These are phyloP conservation scores for Macaria notata DNA, from an alignment of 2,888 invertebrate genomes.

Conservation along the genomic window DNA sequence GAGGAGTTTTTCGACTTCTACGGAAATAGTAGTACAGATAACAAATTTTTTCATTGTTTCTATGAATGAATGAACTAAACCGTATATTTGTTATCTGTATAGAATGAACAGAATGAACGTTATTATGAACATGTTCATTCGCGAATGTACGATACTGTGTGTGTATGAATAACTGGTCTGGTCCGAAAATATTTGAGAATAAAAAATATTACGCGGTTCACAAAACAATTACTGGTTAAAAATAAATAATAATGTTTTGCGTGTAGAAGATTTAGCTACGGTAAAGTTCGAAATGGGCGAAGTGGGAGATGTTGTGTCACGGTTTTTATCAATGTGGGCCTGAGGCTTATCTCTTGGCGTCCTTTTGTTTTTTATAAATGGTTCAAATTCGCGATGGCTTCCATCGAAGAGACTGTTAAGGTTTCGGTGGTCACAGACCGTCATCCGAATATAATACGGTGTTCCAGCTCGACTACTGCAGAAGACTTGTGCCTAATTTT, in stretches of 20 bases:
- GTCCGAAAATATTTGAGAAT: too few relatives aligned
- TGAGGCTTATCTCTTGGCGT: slow-evolving; percentile 56
- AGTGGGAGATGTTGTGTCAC: slow-evolving; percentile 36
- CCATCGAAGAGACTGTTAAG: slow-evolving; percentile 67
- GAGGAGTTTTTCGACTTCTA: too few relatives aligned
- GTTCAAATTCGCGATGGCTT: slow-evolving; percentile 71
- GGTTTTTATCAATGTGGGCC: slow-evolving; percentile 48
- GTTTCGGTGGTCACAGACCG: slow-evolving; percentile 71
- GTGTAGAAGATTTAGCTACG: slow-evolving; percentile 5
- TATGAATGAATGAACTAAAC: too few relatives aligned
- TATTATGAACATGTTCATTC: too few relatives aligned
- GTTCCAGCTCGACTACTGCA: slow-evolving; percentile 71
- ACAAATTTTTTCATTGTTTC: too few relatives aligned
- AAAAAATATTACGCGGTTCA: slow-evolving; percentile 30
- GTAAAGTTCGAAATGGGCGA: slow-evolving; percentile 33
- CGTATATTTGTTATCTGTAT: too few relatives aligned
- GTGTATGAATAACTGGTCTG: too few relatives aligned
- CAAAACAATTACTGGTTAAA: slow-evolving; percentile 30
- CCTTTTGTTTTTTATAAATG: slow-evolving; percentile 60
- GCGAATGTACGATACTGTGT: too few relatives aligned
- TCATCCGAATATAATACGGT: slow-evolving; percentile 65
- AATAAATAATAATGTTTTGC: slow-evolving; percentile 37
- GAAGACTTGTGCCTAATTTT: slow-evolving; percentile 88
- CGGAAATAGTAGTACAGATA: too few relatives aligned
- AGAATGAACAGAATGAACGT: too few relatives aligned